Base-by-base conservation (phyloP, 2,113 vertebrate species). In the Platysternon megacephalum region DNA sequence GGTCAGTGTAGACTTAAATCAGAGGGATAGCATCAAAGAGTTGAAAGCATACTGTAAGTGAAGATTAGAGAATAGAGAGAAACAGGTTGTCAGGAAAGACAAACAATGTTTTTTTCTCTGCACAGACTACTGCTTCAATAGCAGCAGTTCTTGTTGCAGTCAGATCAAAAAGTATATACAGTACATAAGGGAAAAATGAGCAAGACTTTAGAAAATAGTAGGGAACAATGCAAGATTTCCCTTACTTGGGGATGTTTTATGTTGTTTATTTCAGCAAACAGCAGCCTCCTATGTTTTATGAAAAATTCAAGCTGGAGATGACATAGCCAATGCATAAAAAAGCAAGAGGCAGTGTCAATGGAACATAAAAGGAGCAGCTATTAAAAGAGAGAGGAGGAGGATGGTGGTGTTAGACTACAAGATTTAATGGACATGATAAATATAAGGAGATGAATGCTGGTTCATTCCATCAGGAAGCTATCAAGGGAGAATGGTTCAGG, bases 341-440 rank as follows among this genome's bases (percentile, higher is more conserved):
- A 74, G 14, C 22, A 49, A 16, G 4, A 14, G 2, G 1, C 6
- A n/a, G 12, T 91, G 61, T 89, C 85, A 82, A 3, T 46, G 8
- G 35, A 6, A 44, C 35, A 44, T 76, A 14, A 24, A 74, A n/a
- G 14, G 39, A 46, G 29, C 39, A 78, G 68, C 72, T 7, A 42
- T 80, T 79, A 85, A 42, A 39, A 72, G 17, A 72, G 39, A 81
- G 83, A 90, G 87, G 35, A 65, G 86, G 88, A 82, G 48, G 32
- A 95, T 53, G 51, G n/a, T 28, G 84, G 35, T 48, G 6, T 46
- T 49, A 90, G 74, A 51, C 58, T 86, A 39, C 42, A n/a, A 90
- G 87, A 83, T 89, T 76, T 87, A 95, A 85, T 49, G 52, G 80
- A 82, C 35, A 6, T 83, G n/a, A 88, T 82, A 91, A 95, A 91